phyloP scores from a whole-genome alignment of 2,888 invertebrate genomes.

The Tetranychus truncatus region DNA sequence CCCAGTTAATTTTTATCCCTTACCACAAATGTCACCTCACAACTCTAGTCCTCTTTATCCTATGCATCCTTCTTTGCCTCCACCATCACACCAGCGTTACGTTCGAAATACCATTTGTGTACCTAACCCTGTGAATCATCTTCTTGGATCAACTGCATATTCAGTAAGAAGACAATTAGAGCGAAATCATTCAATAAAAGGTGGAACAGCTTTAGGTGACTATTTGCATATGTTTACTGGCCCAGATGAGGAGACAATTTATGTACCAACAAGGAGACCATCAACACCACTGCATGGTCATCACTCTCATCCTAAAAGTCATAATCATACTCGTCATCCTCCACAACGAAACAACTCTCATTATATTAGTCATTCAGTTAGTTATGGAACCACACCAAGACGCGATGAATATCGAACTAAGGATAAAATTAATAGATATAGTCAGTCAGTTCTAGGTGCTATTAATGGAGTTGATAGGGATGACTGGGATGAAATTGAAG shows the following conservation, averaged over 20 bases:
- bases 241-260: slow-evolving; percentile 4
- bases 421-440: neutral
- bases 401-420: neutral
- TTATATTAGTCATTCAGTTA: slow-evolving; percentile 2
- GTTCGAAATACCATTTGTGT: neutral
- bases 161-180: neutral
- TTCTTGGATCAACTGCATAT: neutral
- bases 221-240: slow-evolving; percentile 5
- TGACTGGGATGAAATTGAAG: neutral
- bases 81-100: neutral
- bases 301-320: neutral
- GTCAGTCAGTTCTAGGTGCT: neutral
- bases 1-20: neutral
- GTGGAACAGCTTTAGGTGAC: neutral
- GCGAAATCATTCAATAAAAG: neutral
- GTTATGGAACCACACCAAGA: slow-evolving; percentile 5
- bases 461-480: neutral
- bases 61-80: neutral
- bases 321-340: neutral
- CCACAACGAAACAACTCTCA: neutral
- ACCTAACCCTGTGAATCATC: no score
- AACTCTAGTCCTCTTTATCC: neutral
- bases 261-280: slow-evolving; percentile 9
- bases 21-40: slow-evolving; percentile 7
- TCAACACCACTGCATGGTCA: slow-evolving; percentile 9